Evolutionary conservation across 2,113 vertebrate species (phyloP), one percentile per base, ranked within the genome.

Genomic region (Desmodus rotundus): DNA sequence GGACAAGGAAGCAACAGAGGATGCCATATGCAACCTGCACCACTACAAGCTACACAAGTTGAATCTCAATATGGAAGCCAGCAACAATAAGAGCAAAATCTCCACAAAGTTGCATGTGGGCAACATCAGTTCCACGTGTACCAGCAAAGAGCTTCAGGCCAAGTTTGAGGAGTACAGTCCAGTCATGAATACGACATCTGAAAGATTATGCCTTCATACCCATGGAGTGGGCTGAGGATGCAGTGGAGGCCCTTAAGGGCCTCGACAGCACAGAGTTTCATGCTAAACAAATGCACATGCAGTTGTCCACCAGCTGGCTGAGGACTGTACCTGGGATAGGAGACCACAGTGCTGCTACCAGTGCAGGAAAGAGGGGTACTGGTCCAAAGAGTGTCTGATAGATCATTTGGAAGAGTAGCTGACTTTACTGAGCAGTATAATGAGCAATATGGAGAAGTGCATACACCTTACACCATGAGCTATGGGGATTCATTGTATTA

Each of bases 161-260:
- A 99, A 99, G 96, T 99, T 99, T 84, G 99, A 99, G 96, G 99
- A 99, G 97, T 99, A 98, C 33, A 99, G 99, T 15, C 92, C 99
- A 0, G 99, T 99, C 81, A 98, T 99, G 99, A 99, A 97, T 99
- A 99, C 72, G 99, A 99, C 98, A 99, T 99, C 97, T 99, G 24
- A 99, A 99, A 98, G 99, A 99, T 97, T 99, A 99, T 90, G 99
- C 99, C 73, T 99, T 99, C 94, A 99, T 99, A 72, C 99, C 99
- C 98, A 99, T 99, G 99, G 99, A 99, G 97, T 97, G 99, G 65
- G 99, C 99, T 15, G 99, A 99, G 95, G 99, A 99, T 43, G 99
- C 99, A 3, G 99, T 99, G 96, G 99, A 99, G 97, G 99, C 99
- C 98, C 99, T 99, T 98, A 98, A 99, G 94, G 99, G 99, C 58